Evolutionary conservation across 1,140 invertebrate species (phyloP), one percentile per base, ranked within the genome.

Genomic region (Hyphantria cunea): DNA sequence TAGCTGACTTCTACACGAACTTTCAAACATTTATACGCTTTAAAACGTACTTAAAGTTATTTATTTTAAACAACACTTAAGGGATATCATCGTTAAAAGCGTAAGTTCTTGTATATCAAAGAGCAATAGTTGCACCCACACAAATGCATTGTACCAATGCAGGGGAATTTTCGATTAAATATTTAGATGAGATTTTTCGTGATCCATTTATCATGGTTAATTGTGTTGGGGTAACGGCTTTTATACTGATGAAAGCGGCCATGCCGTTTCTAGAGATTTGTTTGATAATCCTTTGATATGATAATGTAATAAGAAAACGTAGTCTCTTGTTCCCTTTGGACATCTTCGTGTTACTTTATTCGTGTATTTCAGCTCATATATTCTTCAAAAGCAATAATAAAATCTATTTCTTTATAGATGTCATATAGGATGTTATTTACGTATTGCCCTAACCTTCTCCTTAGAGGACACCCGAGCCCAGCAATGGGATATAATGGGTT

Each of bases 121-220:
- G 11, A 49, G 55, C 33, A 58, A 49, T 58, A 58, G 33, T 58
- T 49, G 45, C 56, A 41, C 52, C 12, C 54, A 54, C 60, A 49
- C 45, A 72, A 76, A 70, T 78, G 80, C 82, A 84, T 59, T 50
- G 52, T 60, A 53, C 64, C 68, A 66, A 62, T 82, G 80, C 80
- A 64, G 84, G 87, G 87, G 84, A 85, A 82, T 85, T 86, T 87
- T 79, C 85, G 73, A 90, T 90, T 90, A 90, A 89, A 89, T 84
- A 90, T 90, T 90, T 88, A 90, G 87, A 90, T 90, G 86, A 85
- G 83, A 87, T 87, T 89, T 86, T 85, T 85, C 82, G 75, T 76
- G 84, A 87, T 77, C 84, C 87, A 90, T 90, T 90, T 84, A 90
- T 90, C 87, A 90, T 76, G 73, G 72, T 82, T 90, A 90, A 90